These are phyloP conservation scores for Orycteropus afer DNA, from an alignment of 2,113 vertebrate genomes.

Conservation along the genomic window DNA sequence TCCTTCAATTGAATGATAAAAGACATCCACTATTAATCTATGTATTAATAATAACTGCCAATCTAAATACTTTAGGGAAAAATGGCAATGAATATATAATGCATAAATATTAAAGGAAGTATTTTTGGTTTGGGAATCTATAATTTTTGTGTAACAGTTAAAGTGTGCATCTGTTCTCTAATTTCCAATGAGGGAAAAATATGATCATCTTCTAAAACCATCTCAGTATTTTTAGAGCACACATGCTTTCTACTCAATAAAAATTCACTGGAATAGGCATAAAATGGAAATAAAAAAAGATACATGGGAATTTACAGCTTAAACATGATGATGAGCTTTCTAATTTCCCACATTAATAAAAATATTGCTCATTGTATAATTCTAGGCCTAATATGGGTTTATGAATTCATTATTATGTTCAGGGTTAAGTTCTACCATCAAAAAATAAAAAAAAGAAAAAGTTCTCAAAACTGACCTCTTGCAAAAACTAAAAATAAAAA, in stretches of 20 bases:
- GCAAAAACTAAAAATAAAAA: background rate
- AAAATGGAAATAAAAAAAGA: background rate
- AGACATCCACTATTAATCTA: background rate
- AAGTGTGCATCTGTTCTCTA: conserved; percentile 40
- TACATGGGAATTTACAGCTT: background rate
- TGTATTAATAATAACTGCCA: conserved; percentile 58
- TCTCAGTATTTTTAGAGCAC: conserved; percentile 31
- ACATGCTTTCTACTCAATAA: background rate
- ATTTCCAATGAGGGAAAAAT: conserved; percentile 46
- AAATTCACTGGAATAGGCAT: background rate
- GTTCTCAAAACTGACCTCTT: background rate
- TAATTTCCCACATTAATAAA: background rate
- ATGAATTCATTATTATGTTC: background rate
- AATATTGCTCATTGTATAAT: background rate
- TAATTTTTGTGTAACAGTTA: conserved; percentile 72
- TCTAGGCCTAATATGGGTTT: background rate
- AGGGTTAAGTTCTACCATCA: background rate
- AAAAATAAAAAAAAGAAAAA: no score
- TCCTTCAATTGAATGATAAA: conserved; percentile 48
- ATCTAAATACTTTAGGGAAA: conserved; percentile 38
- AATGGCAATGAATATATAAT: conserved; percentile 31
- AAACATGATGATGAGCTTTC: background rate
- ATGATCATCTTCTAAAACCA: background rate
- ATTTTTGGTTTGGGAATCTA: conserved; percentile 55
- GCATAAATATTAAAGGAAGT: conserved; percentile 52